These are phyloP conservation scores for Apodemia duryi DNA, from an alignment of 2,888 invertebrate genomes.

Conservation along the genomic window DNA sequence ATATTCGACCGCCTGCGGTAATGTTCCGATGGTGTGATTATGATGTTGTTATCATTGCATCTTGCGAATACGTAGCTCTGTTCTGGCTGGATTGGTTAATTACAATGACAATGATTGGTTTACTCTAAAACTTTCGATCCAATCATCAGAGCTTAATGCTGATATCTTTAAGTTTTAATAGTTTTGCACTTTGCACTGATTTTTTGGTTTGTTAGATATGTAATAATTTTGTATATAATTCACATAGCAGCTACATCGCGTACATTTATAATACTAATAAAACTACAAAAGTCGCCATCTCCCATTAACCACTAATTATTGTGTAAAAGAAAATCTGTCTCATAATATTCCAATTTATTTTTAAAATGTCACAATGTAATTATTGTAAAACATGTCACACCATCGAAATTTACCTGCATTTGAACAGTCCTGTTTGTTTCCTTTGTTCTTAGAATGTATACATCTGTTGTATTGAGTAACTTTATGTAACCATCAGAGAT, in stretches of 20 bases:
- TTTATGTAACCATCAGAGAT: not conserved
- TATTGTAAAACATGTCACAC: slow-evolving; percentile 63
- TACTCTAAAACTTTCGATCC: not conserved
- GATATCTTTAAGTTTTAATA: slow-evolving; percentile 2
- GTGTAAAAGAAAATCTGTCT: slow-evolving; percentile 1
- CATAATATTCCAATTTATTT: slow-evolving; percentile 17
- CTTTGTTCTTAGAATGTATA: slow-evolving; percentile 8
- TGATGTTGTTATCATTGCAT: slow-evolving; percentile 25
- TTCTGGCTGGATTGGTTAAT: slow-evolving; percentile 4
- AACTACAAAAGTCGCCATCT: slow-evolving; percentile 16
- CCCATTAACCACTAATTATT: slow-evolving; percentile 21
- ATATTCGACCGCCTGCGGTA: slow-evolving; percentile 76
- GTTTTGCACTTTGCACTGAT: slow-evolving; percentile 14
- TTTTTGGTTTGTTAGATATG: slow-evolving; percentile 14
- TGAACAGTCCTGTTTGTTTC: slow-evolving; percentile 41
- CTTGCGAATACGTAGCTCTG: slow-evolving; percentile 15
- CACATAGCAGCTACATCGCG: slow-evolving; percentile 18
- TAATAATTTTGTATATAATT: slow-evolving; percentile 21
- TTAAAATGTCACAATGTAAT: slow-evolving; percentile 15
- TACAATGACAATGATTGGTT: not conserved
- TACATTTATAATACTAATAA: slow-evolving; percentile 19
- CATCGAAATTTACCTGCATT: slow-evolving; percentile 76
- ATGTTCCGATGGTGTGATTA: slow-evolving; percentile 74
- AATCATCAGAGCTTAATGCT: slow-evolving; percentile 3
- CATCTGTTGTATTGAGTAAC: not conserved